phyloP scores from a whole-genome alignment of 2,888 invertebrate genomes.

The Aphidius colemani region DNA sequence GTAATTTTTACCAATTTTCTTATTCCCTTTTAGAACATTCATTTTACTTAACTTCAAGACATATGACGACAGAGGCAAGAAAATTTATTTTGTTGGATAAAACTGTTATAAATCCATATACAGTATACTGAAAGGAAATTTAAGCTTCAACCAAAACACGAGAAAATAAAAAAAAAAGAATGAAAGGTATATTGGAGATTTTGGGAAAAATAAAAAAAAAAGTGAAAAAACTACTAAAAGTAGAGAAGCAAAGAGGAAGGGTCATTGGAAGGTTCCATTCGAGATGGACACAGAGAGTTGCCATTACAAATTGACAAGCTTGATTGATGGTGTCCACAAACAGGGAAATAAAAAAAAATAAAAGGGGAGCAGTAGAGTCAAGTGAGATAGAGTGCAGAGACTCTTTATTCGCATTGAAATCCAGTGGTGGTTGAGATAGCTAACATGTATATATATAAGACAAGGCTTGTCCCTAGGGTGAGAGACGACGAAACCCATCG shows the following conservation, averaged over 20 bases:
- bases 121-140: too few relatives aligned
- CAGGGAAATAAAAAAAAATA: constrained; percentile 37
- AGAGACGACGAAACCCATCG: constrained; percentile 28
- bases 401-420: constrained; percentile 46
- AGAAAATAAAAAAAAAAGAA: not conserved
- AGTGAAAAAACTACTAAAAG: constrained; percentile 29
- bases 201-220: not conserved
- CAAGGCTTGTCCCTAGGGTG: constrained; percentile 17
- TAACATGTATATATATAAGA: not conserved
- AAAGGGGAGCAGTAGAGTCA: constrained; percentile 30
- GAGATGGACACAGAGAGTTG: constrained; percentile 61
- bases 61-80: constrained; percentile 23
- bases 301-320: constrained; percentile 65
- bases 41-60: constrained; percentile 57
- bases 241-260: constrained; percentile 31
- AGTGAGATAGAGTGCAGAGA: constrained; percentile 44
- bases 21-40: constrained; percentile 52
- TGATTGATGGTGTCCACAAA: constrained; percentile 61
- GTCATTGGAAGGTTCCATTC: constrained; percentile 43
- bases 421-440: constrained; percentile 18
- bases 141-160: too few relatives aligned
- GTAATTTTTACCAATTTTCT: constrained; percentile 56
- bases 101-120: too few relatives aligned
- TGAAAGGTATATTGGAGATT: not conserved
- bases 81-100: constrained; percentile 6